Evolutionary conservation across 2,888 invertebrate species (phyloP).

Genomic region (Drosophila paramelanica): DNA sequence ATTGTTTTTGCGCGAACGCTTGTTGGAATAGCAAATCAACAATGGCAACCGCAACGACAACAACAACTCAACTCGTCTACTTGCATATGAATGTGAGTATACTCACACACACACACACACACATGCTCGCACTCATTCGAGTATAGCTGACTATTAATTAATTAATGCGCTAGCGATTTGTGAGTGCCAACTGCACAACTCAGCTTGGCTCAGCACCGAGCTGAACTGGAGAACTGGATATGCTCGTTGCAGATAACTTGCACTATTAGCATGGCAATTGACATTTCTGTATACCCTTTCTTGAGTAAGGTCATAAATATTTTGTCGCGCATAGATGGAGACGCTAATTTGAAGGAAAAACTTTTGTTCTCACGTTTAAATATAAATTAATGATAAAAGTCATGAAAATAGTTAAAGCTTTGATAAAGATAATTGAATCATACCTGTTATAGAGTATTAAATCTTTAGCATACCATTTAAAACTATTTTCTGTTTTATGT

Average conservation of each 20-base stretch:
- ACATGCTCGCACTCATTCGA: constrained; percentile 13
- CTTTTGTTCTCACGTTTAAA: too few species aligned
- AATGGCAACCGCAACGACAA: constrained; percentile 28
- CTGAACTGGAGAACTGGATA: constrained; percentile 21
- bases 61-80: constrained; percentile 18
- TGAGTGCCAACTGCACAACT: constrained; percentile 28
- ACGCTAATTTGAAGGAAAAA: too few species aligned
- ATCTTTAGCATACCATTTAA: too few species aligned
- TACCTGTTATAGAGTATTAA: too few species aligned
- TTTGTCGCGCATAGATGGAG: background rate
- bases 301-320: background rate
- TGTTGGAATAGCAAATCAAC: constrained; percentile 22
- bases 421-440: too few species aligned
- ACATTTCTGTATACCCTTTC: constrained; percentile 8
- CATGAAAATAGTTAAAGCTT: too few species aligned
- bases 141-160: constrained; percentile 61
- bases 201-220: background rate
- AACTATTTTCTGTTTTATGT: too few species aligned
- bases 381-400: too few species aligned
- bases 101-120: constrained; percentile 7
- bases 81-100: background rate
- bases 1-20: constrained; percentile 37
- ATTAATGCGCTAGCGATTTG: constrained; percentile 62
- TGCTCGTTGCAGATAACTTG: constrained; percentile 11
- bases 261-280: constrained; percentile 15